Conservation (phyloP, 2,888 invertebrate genomes). For the Lydus trimaculatus region DNA sequence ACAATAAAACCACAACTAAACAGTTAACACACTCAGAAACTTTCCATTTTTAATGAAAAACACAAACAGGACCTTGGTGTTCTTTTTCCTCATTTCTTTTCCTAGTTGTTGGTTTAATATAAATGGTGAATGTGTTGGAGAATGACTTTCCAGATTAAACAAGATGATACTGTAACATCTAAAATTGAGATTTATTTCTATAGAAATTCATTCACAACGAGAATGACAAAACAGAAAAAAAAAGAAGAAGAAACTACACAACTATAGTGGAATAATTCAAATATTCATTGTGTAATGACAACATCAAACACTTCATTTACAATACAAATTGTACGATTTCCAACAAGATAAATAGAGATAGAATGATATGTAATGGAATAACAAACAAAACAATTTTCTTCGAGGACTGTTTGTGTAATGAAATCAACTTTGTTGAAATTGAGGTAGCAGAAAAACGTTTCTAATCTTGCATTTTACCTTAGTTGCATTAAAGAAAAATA, state of each 20-base stretch:
- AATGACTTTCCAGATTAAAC: constrained; percentile 14
- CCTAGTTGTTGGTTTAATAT: not conserved
- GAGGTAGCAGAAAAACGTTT: not conserved
- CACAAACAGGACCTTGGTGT: not conserved
- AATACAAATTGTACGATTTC: constrained; percentile 27
- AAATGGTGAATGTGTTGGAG: not conserved
- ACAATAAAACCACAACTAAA: not conserved
- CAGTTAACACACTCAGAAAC: not conserved
- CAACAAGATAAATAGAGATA: constrained; percentile 8
- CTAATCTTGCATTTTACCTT: not conserved
- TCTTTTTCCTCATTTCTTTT: not conserved
- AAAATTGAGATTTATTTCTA: constrained; percentile 17
- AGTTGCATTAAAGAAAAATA: no score
- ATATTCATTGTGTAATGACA: constrained; percentile 27
- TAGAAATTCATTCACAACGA: constrained; percentile 15
- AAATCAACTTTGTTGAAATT: not conserved
- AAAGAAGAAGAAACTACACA: constrained; percentile 6
- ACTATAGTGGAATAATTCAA: constrained; percentile 25
- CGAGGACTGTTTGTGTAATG: not conserved
- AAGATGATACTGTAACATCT: constrained; percentile 1
- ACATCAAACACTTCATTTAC: constrained; percentile 34
- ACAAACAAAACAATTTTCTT: constrained; percentile 24
- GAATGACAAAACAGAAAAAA: not conserved
- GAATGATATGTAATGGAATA: constrained; percentile 18
- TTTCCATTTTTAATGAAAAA: not conserved